A percentile compares a stretch with the other conserved stretches of the same genome.
Conservation (phyloP, 2,888 invertebrate genomes). For the Choristoneura rosaceana region DNA sequence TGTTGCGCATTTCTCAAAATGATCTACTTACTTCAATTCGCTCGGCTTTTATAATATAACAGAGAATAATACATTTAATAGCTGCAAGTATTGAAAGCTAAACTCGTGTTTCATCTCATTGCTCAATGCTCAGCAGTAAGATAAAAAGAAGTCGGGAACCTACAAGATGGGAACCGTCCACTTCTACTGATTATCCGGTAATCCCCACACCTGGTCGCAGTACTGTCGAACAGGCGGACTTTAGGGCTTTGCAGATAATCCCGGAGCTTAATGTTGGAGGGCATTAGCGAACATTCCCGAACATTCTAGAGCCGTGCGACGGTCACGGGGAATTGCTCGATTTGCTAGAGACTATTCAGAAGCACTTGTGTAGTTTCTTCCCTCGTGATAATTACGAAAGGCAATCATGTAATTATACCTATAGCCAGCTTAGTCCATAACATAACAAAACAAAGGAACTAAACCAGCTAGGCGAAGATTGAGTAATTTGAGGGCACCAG, state of each 20-base stretch:
- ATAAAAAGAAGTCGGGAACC: conserved; percentile 25
- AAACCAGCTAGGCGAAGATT: too few species aligned
- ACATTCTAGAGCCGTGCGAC: conserved; percentile 50
- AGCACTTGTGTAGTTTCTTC: conserved; percentile 20
- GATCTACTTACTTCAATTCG: not conserved
- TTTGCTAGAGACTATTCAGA: conserved; percentile 13
- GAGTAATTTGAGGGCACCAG: too few species aligned
- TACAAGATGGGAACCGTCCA: conserved; percentile 38
- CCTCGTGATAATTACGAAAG: not conserved
- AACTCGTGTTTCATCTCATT: not conserved
- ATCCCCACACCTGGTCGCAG: conserved; percentile 45
- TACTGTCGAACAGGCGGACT: conserved; percentile 55
- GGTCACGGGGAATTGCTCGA: conserved; percentile 55
- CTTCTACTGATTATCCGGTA: conserved; percentile 48
- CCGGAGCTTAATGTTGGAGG: conserved; percentile 62
- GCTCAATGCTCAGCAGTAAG: not conserved
- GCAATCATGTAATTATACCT: not conserved
- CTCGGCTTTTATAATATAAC: not conserved
- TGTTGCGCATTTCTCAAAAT: not conserved
- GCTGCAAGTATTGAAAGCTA: not conserved
- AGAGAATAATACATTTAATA: not conserved
- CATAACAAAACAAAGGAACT: not conserved
- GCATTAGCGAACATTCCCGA: conserved; percentile 62
- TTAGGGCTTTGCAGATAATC: conserved; percentile 63
- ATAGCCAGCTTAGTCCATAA: not conserved